Evolutionary conservation across 1,140 invertebrate species (phyloP).

Genomic region (Papilio polytes): DNA sequence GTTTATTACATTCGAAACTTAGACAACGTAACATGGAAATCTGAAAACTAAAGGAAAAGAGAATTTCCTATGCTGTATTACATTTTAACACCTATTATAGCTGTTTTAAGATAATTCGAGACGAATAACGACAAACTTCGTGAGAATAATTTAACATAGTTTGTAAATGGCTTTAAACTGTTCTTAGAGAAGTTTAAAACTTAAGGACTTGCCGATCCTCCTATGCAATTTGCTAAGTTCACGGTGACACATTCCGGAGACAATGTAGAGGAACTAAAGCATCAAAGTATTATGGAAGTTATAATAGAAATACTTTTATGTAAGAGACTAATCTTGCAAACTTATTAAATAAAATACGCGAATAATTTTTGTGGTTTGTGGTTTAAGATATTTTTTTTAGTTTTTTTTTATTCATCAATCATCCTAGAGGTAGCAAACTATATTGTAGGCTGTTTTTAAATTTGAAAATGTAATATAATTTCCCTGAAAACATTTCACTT

Average conservation of each 20-base stretch:
- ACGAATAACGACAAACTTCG: constrained; percentile 7
- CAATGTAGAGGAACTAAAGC: constrained; percentile 15
- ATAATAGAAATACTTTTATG: constrained; percentile 1
- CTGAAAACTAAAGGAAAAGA: neutral
- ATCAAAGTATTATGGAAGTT: constrained; percentile 6
- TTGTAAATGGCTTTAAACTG: constrained; percentile 25
- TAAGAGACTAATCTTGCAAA: neutral
- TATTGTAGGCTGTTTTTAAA: no score
- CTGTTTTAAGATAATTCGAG: constrained; percentile 5
- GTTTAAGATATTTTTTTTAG: no score
- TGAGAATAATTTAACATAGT: constrained; percentile 8
- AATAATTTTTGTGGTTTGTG: no score
- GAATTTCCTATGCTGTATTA: neutral
- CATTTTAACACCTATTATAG: neutral
- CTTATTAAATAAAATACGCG: no score
- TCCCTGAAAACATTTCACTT: no score
- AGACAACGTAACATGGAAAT: no score
- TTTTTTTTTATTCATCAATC: no score
- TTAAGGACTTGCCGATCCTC: constrained; percentile 10
- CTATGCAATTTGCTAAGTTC: constrained; percentile 27
- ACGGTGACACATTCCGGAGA: constrained; percentile 13
- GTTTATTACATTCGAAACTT: no score
- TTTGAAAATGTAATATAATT: no score
- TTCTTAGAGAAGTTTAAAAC: constrained; percentile 17
- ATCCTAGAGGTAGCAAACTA: no score